A percentile compares a stretch with the other conserved stretches of the same genome.
These are phyloP conservation scores for Theropithecus gelada DNA, from an alignment of 2,113 vertebrate species.

Conservation along the genomic window DNA sequence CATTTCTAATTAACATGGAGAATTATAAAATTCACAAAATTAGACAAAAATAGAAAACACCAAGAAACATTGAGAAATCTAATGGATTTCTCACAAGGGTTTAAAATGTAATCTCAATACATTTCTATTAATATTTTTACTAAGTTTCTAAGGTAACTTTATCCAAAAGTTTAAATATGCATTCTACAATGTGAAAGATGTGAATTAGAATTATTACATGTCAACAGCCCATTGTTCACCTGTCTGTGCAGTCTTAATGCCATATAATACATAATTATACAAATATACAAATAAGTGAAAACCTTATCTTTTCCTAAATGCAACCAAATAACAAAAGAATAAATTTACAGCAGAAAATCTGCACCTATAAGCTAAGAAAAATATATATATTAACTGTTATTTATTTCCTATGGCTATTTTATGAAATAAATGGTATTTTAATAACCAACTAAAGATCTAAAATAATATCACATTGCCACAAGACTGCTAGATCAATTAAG, in stretches of 20 bases:
- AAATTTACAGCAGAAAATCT: not conserved
- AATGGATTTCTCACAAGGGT: not conserved
- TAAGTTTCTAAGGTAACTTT: not conserved
- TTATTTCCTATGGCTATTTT: slow-evolving; percentile 40
- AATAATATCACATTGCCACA: slow-evolving; percentile 57
- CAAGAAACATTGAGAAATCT: not conserved
- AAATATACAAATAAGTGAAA: not conserved
- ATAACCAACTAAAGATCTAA: slow-evolving; percentile 52
- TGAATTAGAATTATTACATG: not conserved
- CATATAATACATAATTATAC: not conserved
- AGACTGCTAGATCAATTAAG: slow-evolving; percentile 46
- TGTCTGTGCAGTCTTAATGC: not conserved
- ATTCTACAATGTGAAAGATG: not conserved
- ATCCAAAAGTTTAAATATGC: not conserved
- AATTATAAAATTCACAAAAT: not conserved
- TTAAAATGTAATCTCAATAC: not conserved
- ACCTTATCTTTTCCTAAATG: not conserved
- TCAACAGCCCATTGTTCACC: not conserved
- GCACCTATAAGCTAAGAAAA: slow-evolving; percentile 10
- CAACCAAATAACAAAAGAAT: not conserved
- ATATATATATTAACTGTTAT: slow-evolving; percentile 7
- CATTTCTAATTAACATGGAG: not conserved
- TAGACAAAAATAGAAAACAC: not conserved
- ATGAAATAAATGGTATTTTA: slow-evolving; percentile 60
- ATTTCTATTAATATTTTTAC: not conserved